A percentile compares a stretch with the other conserved stretches of the same genome.
phyloP scores from a whole-genome alignment of 2,113 vertebrate genomes.

The Peromyscus maniculatus region DNA sequence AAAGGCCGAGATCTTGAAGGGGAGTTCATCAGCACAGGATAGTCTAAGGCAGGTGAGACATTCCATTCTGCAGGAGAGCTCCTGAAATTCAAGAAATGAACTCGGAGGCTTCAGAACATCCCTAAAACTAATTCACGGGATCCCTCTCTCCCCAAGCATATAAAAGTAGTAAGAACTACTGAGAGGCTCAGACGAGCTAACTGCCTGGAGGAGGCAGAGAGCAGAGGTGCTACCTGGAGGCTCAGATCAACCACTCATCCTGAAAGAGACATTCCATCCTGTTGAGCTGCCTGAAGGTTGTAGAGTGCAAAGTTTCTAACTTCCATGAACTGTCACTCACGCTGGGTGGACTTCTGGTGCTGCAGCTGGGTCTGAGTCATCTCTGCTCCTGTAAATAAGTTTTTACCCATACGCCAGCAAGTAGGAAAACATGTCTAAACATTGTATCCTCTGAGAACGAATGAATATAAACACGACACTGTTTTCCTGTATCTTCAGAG shows the following conservation, averaged over 20 bases:
- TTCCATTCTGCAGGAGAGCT: background rate
- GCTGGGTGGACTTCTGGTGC: background rate
- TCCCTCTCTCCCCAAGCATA: background rate
- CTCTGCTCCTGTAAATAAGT: background rate
- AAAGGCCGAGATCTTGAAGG: background rate
- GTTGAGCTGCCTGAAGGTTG: background rate
- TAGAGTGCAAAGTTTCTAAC: background rate
- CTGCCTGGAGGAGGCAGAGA: background rate
- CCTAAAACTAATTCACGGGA: background rate
- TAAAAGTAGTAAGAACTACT: background rate
- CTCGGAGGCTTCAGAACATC: background rate
- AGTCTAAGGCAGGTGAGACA: background rate
- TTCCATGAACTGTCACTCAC: background rate
- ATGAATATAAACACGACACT: background rate
- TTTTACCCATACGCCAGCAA: background rate
- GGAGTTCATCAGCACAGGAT: too few relatives aligned
- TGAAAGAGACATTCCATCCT: background rate
- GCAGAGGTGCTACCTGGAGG: background rate
- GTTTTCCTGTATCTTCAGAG: conserved; percentile 39
- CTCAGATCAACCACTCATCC: background rate
- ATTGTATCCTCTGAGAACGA: background rate
- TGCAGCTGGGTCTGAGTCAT: background rate
- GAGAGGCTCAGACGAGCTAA: background rate
- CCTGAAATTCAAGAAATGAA: background rate
- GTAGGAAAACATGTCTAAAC: background rate